Conservation (phyloP, 2,113 vertebrate species). For the Columba livia region DNA sequence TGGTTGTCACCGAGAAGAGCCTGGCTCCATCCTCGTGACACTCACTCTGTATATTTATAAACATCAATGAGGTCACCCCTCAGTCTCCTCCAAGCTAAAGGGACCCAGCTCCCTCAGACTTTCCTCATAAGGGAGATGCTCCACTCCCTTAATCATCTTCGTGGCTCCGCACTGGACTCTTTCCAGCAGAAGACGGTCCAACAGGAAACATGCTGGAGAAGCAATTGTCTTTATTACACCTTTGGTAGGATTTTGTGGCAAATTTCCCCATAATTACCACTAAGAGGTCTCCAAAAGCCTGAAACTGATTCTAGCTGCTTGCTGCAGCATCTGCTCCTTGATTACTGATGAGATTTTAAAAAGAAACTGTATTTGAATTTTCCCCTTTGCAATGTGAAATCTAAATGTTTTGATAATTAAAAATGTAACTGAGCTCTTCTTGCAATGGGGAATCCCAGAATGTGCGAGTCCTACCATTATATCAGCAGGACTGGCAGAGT, state of each 20-base stretch:
- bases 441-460: neutral
- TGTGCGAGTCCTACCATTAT: accelerated
- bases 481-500: neutral
- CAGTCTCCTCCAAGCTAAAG: no score
- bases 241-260: neutral
- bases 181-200: neutral
- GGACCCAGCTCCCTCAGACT: no score
- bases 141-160: no score
- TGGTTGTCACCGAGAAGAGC: no score
- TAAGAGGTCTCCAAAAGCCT: neutral
- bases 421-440: neutral
- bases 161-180: no score
- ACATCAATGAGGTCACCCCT: no score
- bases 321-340: neutral
- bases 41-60: no score
- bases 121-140: neutral
- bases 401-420: neutral
- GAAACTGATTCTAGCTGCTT: neutral
- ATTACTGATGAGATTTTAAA: neutral
- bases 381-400: neutral
- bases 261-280: neutral
- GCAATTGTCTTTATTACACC: neutral
- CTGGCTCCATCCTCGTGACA: no score
- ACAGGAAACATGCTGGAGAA: neutral
- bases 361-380: neutral